phyloP scores from a whole-genome alignment of 1,140 invertebrate genomes.

The Octopus bimaculoides region DNA sequence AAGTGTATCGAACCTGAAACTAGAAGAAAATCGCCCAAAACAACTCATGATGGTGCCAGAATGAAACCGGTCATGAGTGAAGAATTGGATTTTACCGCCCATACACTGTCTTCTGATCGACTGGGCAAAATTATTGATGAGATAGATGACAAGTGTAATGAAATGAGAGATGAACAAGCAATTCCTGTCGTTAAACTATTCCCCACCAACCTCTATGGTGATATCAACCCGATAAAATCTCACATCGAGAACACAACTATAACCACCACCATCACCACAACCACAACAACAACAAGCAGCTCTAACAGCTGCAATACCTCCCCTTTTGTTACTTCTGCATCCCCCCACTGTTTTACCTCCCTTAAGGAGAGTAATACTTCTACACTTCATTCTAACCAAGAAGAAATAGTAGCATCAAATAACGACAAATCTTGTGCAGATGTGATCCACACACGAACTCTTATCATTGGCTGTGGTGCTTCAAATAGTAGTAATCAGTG shows the following conservation, averaged over 20 bases:
- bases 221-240: neutral
- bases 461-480: no score
- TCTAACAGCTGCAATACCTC: neutral
- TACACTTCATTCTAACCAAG: no score
- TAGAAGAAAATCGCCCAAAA: neutral
- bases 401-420: no score
- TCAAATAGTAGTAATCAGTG: no score
- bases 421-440: no score
- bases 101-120: neutral
- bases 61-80: slow-evolving; percentile 1
- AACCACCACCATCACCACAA: neutral
- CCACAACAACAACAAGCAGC: neutral
- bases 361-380: no score
- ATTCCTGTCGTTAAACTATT: neutral
- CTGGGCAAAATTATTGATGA: neutral
- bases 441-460: no score
- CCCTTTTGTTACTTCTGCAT: no score
- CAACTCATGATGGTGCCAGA: neutral
- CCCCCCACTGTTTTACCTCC: no score
- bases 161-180: neutral
- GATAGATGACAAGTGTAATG: neutral
- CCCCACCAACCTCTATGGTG: neutral
- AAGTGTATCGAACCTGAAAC: neutral
- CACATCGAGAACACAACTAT: neutral
- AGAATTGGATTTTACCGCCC: neutral